Evolutionary conservation across 2,888 invertebrate genomes (phyloP), one percentile per base, ranked within the genome.

Genomic region (Caenorhabditis wallacei): DNA sequence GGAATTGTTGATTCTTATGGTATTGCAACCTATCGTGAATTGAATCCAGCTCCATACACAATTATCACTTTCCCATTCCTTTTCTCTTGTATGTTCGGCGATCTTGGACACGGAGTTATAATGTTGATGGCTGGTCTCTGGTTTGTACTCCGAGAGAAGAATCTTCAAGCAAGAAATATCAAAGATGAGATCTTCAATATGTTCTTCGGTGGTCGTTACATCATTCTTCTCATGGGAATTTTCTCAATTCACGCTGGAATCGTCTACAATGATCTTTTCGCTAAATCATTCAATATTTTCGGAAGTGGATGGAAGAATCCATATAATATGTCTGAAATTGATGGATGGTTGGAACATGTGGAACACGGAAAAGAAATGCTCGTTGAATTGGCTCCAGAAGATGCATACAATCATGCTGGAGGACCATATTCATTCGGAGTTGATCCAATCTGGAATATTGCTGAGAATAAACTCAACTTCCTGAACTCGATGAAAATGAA

Each of bases 41-140:
- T 98, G 92, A 99, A 98, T 93, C 98, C 98, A 75, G 96, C 98
- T 0, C 96, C 97, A 0, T 99, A 96, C 93, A 97, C 97, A 0
- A 96, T 98, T 88, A 97, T 98, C 80, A 97, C 98, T 5, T 98
- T 98, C 93, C 98, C 98, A 79, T 98, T 98, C 94, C 94, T 98
- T 91, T 98, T 98, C 93, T 96, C 97, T 88, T 95, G 97, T 88
- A 98, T 98, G 98, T 98, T 98, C 94, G 97, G 98, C 20, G 98
- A 98, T 82, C 81, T 95, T 69, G 98, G 98, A 0, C 98, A 98
- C 93, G 98, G 98, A 72, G 59, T 95, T 0, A 93, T 99, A 66
- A 96, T 99, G 96, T 66, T 85, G n/a, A 63, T 85, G 63, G 80
- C 82, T 93, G 98, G 98, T 71, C 61, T 95, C 0, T 93, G 98